Base-by-base conservation (phyloP, 2,113 vertebrate species). In the Epinephelus cyanopodus region DNA sequence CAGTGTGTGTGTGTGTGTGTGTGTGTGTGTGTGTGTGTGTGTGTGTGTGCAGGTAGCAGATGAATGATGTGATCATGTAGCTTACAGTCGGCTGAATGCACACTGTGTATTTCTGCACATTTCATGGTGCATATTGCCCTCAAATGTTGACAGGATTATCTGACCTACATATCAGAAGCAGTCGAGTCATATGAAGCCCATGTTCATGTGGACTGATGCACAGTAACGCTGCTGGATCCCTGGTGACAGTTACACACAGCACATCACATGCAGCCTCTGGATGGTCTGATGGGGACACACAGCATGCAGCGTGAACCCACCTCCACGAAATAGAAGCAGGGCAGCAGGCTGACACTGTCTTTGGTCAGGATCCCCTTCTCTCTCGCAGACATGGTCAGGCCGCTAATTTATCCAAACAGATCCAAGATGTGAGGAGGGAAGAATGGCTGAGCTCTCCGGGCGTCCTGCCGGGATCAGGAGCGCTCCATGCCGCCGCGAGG, bases 301-400 rank as follows among this genome's bases (percentile, higher is more conserved):
- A 73, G 47, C 81, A 74, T 68, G 61, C 48, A 57, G n/a, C 29
- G 21, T 39, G 53, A 19, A 95, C 97, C 95, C 91, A 99, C 98
- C 98, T 99, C 98, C 5, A 99, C 97, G 81, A 99, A 99, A 91
- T 99, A 99, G 92, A 99, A 99, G 90, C 98, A 99, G 73, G 98
- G 98, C 91, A 99, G 94, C 85, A 99, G 94, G 71, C 97, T 98
- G 90, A 99, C 96, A 84, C 98, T 99, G 91, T 99, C 98, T 95
- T 99, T 98, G 91, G 96, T 96, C 84, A 94, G 95, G 89, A 91
- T 94, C 89, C 93, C 96, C 92, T 96, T 97, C 5, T 97, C 97
- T 89, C 97, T 96, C 4, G 96, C 95, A 91, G 97, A 97, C 98
- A 99, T 99, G 94, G 91, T 94, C 82, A 54, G 77, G 86, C 84